Conservation (phyloP, 1,140 invertebrate species). For the Drosophila kikkawai region DNA sequence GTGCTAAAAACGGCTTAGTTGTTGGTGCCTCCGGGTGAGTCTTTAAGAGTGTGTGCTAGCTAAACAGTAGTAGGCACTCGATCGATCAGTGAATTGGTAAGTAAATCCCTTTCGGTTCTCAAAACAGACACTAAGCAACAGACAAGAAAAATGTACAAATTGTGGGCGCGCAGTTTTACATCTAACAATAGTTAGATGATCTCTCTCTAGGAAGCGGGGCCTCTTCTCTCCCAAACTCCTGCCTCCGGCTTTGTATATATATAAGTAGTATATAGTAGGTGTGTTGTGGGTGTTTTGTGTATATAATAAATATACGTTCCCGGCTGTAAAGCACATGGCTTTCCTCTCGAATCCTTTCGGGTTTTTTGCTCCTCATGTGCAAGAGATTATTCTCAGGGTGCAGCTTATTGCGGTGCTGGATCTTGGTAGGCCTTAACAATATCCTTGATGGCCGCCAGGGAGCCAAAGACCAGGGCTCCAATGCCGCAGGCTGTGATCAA, state of each 20-base stretch:
- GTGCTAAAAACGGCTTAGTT: slow-evolving; percentile 66
- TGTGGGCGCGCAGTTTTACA: slow-evolving; percentile 66
- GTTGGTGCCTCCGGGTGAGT: slow-evolving; percentile 59
- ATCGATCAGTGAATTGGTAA: slow-evolving; percentile 32
- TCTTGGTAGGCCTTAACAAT: slow-evolving; percentile 86
- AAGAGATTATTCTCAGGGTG: slow-evolving; percentile 22
- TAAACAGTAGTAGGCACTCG: slow-evolving; percentile 66
- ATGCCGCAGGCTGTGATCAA: slow-evolving; percentile 90
- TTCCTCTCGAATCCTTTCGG: slow-evolving; percentile 1
- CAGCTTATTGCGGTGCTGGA: slow-evolving; percentile 37
- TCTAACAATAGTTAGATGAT: slow-evolving; percentile 82
- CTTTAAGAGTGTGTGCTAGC: slow-evolving; percentile 54
- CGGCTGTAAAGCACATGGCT: slow-evolving; percentile 52
- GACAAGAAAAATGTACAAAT: slow-evolving; percentile 63
- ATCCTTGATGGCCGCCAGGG: slow-evolving; percentile 90
- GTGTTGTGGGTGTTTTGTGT: slow-evolving; percentile 16
- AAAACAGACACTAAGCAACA: slow-evolving; percentile 55
- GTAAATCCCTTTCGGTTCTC: slow-evolving; percentile 43
- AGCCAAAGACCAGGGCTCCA: slow-evolving; percentile 92
- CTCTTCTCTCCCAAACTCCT: slow-evolving; percentile 49
- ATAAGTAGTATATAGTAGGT: slow-evolving; percentile 34
- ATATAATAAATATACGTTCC: slow-evolving; percentile 73
- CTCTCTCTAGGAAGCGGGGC: slow-evolving; percentile 48
- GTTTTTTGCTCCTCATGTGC: slow-evolving; percentile 11
- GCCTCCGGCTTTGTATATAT: slow-evolving; percentile 36